phyloP scores from a whole-genome alignment of 2,113 vertebrate genomes.

The Antechinus flavipes region DNA sequence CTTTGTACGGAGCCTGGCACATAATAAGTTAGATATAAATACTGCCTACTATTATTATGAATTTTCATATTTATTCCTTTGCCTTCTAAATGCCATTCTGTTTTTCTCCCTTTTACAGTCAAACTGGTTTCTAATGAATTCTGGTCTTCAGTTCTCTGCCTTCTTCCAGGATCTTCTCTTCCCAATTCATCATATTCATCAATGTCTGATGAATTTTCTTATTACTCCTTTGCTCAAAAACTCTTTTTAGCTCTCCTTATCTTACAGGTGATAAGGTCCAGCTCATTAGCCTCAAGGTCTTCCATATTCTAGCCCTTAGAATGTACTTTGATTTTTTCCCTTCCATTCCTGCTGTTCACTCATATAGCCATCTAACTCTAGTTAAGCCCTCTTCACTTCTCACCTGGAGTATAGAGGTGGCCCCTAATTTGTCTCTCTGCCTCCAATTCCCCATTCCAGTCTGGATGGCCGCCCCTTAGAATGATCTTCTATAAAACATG shows the following conservation, averaged over 20 bases:
- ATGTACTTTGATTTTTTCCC: background rate
- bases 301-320: background rate
- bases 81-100: too few species aligned
- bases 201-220: background rate
- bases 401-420: background rate
- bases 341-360: background rate
- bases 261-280: background rate
- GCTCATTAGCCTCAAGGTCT: background rate
- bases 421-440: background rate
- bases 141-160: background rate
- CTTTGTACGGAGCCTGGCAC: background rate
- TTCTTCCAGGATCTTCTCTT: background rate
- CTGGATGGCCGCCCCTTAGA: background rate
- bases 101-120: background rate
- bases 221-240: background rate
- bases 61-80: background rate
- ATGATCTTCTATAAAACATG: background rate
- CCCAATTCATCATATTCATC: background rate
- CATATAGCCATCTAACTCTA: background rate
- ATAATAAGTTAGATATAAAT: background rate
- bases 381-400: background rate
- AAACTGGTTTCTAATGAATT: background rate
- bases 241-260: background rate
- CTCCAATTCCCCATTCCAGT: background rate
- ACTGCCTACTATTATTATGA: background rate